Evolutionary conservation across 1,140 invertebrate genomes (phyloP).

Genomic region (Sipha flava): DNA sequence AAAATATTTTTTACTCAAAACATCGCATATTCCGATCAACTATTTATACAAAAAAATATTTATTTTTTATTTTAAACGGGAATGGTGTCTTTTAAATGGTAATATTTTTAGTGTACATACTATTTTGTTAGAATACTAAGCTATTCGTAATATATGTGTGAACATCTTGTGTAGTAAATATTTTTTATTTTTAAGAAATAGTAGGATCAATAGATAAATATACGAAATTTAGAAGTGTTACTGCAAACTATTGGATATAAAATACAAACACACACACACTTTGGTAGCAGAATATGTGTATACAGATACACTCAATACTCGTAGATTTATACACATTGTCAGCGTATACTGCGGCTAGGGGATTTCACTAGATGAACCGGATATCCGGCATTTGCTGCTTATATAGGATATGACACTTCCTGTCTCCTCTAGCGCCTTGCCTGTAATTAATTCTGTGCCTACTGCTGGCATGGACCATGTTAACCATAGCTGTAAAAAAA

Average conservation of each 20-base stretch:
- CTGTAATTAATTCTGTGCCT: slow-evolving; percentile 29
- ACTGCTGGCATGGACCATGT: neutral
- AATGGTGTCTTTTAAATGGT: too few relatives aligned
- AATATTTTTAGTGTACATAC: too few relatives aligned
- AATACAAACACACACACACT: slow-evolving; percentile 41
- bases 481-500: neutral
- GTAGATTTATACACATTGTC: neutral
- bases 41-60: too few relatives aligned
- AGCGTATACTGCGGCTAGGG: neutral
- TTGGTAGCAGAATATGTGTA: slow-evolving; percentile 40
- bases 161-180: too few relatives aligned
- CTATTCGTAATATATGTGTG: too few relatives aligned
- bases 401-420: slow-evolving; percentile 26
- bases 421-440: slow-evolving; percentile 18
- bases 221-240: too few relatives aligned
- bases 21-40: neutral
- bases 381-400: slow-evolving; percentile 27
- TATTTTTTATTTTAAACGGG: too few relatives aligned
- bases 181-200: too few relatives aligned
- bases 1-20: neutral
- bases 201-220: too few relatives aligned
- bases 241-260: too few relatives aligned
- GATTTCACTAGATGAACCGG: slow-evolving; percentile 27
- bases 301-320: slow-evolving; percentile 2
- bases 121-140: too few relatives aligned